These are phyloP conservation scores for Aegithalos caudatus DNA, from an alignment of 2,113 vertebrate genomes.

Conservation along the genomic window DNA sequence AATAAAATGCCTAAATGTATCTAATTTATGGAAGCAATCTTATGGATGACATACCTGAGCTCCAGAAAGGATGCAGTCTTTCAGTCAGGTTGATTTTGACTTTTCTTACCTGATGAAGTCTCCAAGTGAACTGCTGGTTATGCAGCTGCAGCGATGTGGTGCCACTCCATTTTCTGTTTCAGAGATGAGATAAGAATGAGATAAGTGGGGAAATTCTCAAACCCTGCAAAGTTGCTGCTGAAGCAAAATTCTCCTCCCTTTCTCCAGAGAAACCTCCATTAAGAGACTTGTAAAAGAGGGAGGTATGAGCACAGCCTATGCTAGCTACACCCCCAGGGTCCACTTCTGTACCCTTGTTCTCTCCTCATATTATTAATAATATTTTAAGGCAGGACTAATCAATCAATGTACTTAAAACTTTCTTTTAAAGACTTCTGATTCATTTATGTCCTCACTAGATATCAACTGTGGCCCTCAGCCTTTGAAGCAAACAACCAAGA, in stretches of 20 bases:
- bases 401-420: neutral
- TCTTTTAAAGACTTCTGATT: neutral
- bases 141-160: neutral
- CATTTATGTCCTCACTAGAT: neutral
- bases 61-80: neutral
- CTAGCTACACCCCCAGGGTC: neutral
- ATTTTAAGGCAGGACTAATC: neutral
- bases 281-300: neutral
- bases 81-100: neutral
- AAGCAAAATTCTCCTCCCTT: neutral
- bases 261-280: neutral
- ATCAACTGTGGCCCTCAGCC: neutral
- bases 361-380: neutral
- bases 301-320: accelerated
- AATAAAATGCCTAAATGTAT: neutral
- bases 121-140: neutral
- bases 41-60: neutral
- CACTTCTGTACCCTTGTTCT: neutral
- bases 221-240: neutral
- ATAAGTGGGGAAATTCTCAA: neutral
- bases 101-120: neutral
- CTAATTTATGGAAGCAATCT: neutral
- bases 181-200: neutral
- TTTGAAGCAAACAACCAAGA: neutral
- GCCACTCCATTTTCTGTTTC: neutral